A percentile compares a stretch with the other conserved stretches of the same genome.
These are phyloP conservation scores for Hemistola chrysoprasaria DNA, from an alignment of 2,888 invertebrate genomes.

Conservation along the genomic window DNA sequence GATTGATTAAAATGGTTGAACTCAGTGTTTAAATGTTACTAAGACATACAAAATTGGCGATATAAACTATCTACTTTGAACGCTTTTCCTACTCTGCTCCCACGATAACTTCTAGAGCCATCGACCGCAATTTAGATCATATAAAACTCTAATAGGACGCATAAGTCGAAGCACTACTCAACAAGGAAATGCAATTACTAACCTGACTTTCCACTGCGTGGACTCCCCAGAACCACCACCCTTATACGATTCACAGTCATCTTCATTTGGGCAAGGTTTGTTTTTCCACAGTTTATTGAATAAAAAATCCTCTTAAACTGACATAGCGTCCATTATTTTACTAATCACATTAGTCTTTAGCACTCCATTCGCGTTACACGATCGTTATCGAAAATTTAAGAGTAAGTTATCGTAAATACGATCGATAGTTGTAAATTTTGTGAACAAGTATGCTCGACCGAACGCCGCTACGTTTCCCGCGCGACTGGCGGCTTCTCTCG, in stretches of 20 bases:
- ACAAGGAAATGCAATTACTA: constrained; percentile 57
- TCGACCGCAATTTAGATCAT: constrained; percentile 29
- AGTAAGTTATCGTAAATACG: constrained; percentile 67
- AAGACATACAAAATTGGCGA: too few species aligned
- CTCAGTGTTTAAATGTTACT: too few species aligned
- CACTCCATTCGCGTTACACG: constrained; percentile 53
- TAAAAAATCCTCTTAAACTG: constrained; percentile 47
- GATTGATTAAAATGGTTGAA: too few species aligned
- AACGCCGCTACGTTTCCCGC: constrained; percentile 66
- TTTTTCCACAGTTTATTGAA: constrained; percentile 44
- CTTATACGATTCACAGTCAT: constrained; percentile 91
- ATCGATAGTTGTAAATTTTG: constrained; percentile 53
- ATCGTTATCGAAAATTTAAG: constrained; percentile 37
- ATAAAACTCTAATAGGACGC: constrained; percentile 28
- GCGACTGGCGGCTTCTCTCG: constrained; percentile 64
- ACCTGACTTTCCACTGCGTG: constrained; percentile 91
- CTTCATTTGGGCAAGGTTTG: constrained; percentile 74
- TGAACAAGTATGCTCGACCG: constrained; percentile 45
- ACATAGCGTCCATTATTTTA: constrained; percentile 44
- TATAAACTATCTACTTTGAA: too few species aligned
- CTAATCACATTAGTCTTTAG: constrained; percentile 47
- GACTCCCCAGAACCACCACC: constrained; percentile 90
- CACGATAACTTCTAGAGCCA: constrained; percentile 8
- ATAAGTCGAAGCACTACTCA: constrained; percentile 24
- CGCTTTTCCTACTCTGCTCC: constrained; percentile 1